These are phyloP conservation scores for Eleutherodactylus coqui DNA, from an alignment of 2,797 vertebrate species.

Conservation along the genomic window DNA sequence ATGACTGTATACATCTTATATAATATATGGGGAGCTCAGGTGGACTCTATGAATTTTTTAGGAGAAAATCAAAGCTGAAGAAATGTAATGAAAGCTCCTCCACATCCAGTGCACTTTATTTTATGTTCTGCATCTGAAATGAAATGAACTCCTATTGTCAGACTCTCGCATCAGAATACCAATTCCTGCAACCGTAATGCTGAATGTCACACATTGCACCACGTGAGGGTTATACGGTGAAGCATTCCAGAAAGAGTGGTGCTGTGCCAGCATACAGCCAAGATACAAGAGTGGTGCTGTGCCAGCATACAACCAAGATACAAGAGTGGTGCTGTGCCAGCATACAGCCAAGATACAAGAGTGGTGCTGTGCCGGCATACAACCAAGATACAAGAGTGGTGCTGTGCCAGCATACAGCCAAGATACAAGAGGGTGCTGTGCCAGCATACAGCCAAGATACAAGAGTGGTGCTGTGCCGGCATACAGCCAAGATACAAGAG, in stretches of 20 bases:
- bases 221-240: not conserved
- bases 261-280: not conserved
- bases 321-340: not conserved
- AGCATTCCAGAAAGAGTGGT: not conserved
- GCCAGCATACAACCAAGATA: not conserved
- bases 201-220: not conserved
- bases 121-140: slow-evolving; percentile 29
- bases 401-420: not conserved
- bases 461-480: not conserved
- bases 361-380: not conserved
- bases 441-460: not conserved
- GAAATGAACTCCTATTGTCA: slow-evolving; percentile 29
- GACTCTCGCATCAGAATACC: not conserved
- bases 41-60: slow-evolving; percentile 16
- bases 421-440: not conserved
- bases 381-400: not conserved
- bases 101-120: slow-evolving; percentile 5
- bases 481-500: not conserved
- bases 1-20: slow-evolving; percentile 20
- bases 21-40: slow-evolving; percentile 23
- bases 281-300: not conserved
- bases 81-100: slow-evolving; percentile 31
- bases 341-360: not conserved
- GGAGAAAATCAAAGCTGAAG: slow-evolving; percentile 28
- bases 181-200: not conserved